Evolutionary conservation across 2,888 invertebrate species (phyloP), one percentile per base, ranked within the genome.

Genomic region (Drosophila paranaensis): DNA sequence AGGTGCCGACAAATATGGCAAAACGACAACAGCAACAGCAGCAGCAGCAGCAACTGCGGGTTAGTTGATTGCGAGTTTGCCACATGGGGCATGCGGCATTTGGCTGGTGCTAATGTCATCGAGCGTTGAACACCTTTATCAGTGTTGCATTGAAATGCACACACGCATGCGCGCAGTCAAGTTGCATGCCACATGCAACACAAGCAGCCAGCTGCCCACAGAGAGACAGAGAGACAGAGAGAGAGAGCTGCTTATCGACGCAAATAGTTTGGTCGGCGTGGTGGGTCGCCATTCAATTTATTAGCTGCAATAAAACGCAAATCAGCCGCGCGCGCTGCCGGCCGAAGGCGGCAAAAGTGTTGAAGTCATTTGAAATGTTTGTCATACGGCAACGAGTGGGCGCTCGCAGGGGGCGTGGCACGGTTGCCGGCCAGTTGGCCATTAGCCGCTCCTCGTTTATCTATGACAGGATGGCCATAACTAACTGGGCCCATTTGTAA

Each of bases 111-210:
- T 90, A 89, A 90, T 89, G 88, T 90, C 88, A 88, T 82, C 90
- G 87, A 90, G 90, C 89, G 84, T 89, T 85, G 89, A 87, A 87
- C 87, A 88, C 90, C 87, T 88, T 89, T 90, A 89, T 89, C 90
- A 88, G 87, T 88, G 87, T 90, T 88, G 89, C 89, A 84, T 84
- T 84, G 84, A 89, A 84, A 84, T 89, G 84, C 84, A 84, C 85
- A 90, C 89, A 88, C 90, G 79, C 85, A 81, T 82, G 88, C 82
- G 72, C 73, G 68, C 67, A 46, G 74, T 61, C 69, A 51, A 71
- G 73, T 84, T 79, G 84, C 88, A 79, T 73, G 77, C 69, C 56
- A 67, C 85, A 76, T 66, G 81, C 82, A 76, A 80, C 65, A 60
- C 48, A 48, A 48, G 3, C 57, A 40, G 14, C 13, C 60, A 64